Evolutionary conservation across 2,113 vertebrate species (phyloP), one percentile per base, ranked within the genome.

Genomic region (Callopanchax toddi): DNA sequence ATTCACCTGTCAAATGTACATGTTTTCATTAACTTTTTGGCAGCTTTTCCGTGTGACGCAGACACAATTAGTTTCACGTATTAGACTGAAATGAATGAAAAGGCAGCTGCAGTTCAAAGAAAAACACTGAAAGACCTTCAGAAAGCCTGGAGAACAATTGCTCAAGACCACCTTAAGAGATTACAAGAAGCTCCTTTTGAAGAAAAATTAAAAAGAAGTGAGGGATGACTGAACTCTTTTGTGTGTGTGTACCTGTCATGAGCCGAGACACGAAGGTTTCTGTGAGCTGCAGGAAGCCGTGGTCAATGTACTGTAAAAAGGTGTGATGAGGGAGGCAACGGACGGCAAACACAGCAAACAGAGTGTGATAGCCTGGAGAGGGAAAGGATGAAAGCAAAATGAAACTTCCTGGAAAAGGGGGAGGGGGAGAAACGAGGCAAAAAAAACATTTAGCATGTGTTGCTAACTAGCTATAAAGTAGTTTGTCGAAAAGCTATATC

Each of bases 251-350:
- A 26, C 95, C 95, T 87, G 92, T 93, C 89, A 96, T 87, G 70
- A 98, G 79, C 10, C 89, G 93, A 36, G 82, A 89, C 77, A 94
- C 91, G 43, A 93, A 94, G 0, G 91, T 91, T 62, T 97, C 96
- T 0, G 95, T 96, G 78, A 96, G 88, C 26, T 90, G 92, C 69
- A 98, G 57, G 52, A 96, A 54, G 6, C 94, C 93, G 0, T 76
- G 91, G 60, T 98, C 95, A 37, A 97, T 92, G 26, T 96, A 95
- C 86, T 96, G 95, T 32, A 99, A 90, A 61, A 99, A 92, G 26
- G 90, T 94, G 65, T 95, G 92, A 69, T 88, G 82, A 74, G 96
- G 95, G 10, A 98, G 94, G 73, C 95, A 97, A 1, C 90, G 93
- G 61, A 95, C 76, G 0, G 93, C 96, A 1, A 99, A 91, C 23